Conservation (phyloP, 2,797 vertebrate species). For the Aldrovandia affinis region DNA sequence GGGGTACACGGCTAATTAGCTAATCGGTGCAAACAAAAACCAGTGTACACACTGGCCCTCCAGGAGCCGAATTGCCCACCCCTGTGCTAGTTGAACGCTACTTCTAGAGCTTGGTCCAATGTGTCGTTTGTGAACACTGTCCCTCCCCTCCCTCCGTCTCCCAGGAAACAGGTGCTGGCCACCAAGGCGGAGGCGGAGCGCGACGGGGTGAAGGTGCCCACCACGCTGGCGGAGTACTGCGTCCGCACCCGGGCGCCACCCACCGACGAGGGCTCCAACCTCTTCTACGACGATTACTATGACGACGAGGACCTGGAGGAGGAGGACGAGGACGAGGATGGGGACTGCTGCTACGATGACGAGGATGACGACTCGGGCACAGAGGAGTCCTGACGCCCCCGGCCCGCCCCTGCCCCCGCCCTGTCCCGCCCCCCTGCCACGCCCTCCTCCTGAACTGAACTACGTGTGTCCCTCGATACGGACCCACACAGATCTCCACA, state of each 20-base stretch:
- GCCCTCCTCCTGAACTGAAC: slow-evolving; percentile 19
- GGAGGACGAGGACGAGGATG: slow-evolving; percentile 76
- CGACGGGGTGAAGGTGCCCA: slow-evolving; percentile 92
- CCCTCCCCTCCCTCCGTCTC: not conserved
- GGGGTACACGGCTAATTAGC: no score
- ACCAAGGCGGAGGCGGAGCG: slow-evolving; percentile 90
- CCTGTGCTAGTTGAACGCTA: no score
- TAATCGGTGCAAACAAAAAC: no score
- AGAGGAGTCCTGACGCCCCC: slow-evolving; percentile 85
- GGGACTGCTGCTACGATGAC: slow-evolving; percentile 84
- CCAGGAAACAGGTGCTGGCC: slow-evolving; percentile 91
- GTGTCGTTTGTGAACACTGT: not conserved
- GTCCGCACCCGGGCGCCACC: slow-evolving; percentile 87
- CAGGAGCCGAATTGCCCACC: no score
- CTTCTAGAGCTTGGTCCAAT: no score
- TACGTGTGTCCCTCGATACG: not conserved
- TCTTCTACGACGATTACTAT: slow-evolving; percentile 93
- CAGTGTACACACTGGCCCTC: no score
- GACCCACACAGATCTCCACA: slow-evolving; percentile 34
- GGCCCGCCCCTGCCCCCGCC: slow-evolving; percentile 20
- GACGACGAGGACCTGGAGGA: slow-evolving; percentile 90
- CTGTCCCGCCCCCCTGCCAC: not conserved
- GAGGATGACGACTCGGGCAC: slow-evolving; percentile 91
- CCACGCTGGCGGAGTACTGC: slow-evolving; percentile 93
- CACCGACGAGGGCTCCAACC: slow-evolving; percentile 89